Evolutionary conservation across 2,113 vertebrate species (phyloP).

Genomic region (Lophura nycthemera): DNA sequence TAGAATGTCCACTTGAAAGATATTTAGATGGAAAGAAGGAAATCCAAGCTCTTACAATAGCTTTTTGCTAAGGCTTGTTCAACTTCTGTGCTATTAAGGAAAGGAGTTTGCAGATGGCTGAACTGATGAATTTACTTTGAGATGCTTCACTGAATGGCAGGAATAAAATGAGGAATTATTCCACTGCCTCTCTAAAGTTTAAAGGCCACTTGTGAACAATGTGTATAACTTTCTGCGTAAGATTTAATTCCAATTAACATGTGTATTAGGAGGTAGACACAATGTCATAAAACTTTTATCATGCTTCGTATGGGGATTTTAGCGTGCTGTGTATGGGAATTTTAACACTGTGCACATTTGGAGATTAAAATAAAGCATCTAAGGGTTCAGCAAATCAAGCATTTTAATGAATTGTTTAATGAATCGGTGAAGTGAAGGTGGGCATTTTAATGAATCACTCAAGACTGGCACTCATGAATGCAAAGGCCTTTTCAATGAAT

Average conservation of each 20-base stretch:
- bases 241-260: neutral
- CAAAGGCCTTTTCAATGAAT: conserved; percentile 1
- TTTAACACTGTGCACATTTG: neutral
- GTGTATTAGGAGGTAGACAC: neutral
- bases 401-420: conserved; percentile 37
- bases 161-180: neutral
- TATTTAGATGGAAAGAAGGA: neutral
- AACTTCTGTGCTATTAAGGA: neutral
- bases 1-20: neutral
- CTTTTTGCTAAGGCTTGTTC: neutral
- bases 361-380: conserved; percentile 19
- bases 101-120: neutral
- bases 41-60: neutral
- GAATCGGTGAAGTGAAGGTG: neutral
- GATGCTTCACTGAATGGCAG: neutral
- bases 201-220: neutral
- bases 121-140: neutral
- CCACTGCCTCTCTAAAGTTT: neutral
- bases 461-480: neutral
- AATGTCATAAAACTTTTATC: neutral
- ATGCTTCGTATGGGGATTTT: neutral
- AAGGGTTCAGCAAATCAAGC: neutral
- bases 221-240: neutral
- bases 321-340: neutral
- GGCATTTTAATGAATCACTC: conserved; percentile 33